These are phyloP conservation scores for Pasiphila rectangulata DNA, from an alignment of 2,888 invertebrate genomes.

Conservation along the genomic window DNA sequence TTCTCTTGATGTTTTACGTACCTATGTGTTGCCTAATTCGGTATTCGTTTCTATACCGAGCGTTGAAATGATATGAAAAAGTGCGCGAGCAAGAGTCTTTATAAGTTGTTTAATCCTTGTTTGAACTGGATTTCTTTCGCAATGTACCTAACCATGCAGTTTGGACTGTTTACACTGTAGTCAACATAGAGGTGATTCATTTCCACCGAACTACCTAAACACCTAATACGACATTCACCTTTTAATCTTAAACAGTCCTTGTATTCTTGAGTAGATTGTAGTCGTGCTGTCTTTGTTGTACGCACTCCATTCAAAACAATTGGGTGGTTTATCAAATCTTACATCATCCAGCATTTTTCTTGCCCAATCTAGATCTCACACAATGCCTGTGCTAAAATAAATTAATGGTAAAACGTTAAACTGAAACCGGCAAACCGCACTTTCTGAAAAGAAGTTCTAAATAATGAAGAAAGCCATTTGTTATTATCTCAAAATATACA, in stretches of 20 bases:
- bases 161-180: constrained; percentile 30
- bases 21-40: constrained; percentile 5
- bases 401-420: not conserved
- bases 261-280: too few species aligned
- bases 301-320: too few species aligned
- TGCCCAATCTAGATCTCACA: not conserved
- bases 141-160: constrained; percentile 16
- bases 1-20: constrained; percentile 13
- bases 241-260: too few species aligned
- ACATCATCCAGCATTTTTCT: not conserved
- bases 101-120: constrained; percentile 14
- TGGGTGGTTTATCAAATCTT: not conserved
- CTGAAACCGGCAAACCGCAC: not conserved
- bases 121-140: constrained; percentile 24
- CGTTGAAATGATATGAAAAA: constrained; percentile 4
- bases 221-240: too few species aligned
- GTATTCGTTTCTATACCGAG: not conserved
- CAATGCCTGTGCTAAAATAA: not conserved
- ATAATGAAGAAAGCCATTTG: too few species aligned
- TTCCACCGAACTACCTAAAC: too few species aligned
- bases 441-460: not conserved
- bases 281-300: too few species aligned
- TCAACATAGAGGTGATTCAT: constrained; percentile 49
- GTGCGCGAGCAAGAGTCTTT: constrained; percentile 5
- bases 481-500: too few species aligned